A percentile compares a stretch with the other conserved stretches of the same genome.
Evolutionary conservation across 2,888 invertebrate species (phyloP).

Genomic region (Apocheima hispidaria): DNA sequence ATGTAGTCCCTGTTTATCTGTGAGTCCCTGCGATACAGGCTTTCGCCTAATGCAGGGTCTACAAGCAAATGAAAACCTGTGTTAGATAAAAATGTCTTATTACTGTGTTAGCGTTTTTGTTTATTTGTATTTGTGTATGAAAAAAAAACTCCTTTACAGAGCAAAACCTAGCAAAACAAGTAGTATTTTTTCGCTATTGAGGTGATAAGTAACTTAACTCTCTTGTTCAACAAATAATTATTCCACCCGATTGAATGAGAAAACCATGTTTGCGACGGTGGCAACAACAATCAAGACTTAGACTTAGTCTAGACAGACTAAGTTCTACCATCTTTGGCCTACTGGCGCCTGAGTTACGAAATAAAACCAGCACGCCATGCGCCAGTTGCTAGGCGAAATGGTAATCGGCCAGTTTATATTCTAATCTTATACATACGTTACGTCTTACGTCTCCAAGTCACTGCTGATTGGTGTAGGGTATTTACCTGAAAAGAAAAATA

Average conservation of each 20-base stretch:
- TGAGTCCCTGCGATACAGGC: too few relatives aligned
- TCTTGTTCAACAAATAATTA: background rate
- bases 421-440: constrained; percentile 6
- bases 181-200: too few relatives aligned
- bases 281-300: background rate
- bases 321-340: constrained; percentile 9
- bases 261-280: background rate
- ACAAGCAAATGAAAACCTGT: too few relatives aligned
- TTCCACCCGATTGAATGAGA: background rate
- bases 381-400: constrained; percentile 13
- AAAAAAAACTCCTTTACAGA: too few relatives aligned
- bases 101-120: too few relatives aligned
- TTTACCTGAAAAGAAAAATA: constrained; percentile 40
- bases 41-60: too few relatives aligned
- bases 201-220: too few relatives aligned
- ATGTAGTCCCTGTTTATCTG: too few relatives aligned
- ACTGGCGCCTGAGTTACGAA: constrained; percentile 12
- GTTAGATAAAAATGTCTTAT: too few relatives aligned
- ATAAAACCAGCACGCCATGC: constrained; percentile 8
- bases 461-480: constrained; percentile 5
- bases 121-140: too few relatives aligned
- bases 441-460: constrained; percentile 11
- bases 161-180: too few relatives aligned
- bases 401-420: constrained; percentile 14
- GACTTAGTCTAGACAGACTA: background rate